A percentile compares a stretch with the other conserved stretches of the same genome.
Conservation (phyloP, 2,888 invertebrate genomes). For the Spilosoma lubricipeda region DNA sequence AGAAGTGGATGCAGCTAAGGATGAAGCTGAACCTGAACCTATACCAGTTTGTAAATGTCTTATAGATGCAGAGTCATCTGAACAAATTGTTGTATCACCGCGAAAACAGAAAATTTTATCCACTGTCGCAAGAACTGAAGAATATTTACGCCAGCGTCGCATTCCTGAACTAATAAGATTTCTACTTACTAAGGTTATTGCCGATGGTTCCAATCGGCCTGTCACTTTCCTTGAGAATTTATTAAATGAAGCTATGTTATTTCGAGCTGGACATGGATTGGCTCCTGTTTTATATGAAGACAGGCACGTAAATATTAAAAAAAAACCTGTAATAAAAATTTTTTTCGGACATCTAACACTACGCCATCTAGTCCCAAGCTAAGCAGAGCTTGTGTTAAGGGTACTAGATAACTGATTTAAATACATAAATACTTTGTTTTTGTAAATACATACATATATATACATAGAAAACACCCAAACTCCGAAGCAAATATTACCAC, state of each 20-base stretch:
- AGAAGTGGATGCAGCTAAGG: not conserved
- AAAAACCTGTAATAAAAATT: too few relatives aligned
- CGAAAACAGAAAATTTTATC: constrained; percentile 65
- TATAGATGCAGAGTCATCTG: constrained; percentile 51
- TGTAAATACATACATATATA: too few relatives aligned
- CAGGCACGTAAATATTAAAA: constrained; percentile 57
- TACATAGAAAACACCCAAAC: too few relatives aligned
- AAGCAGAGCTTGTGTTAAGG: too few relatives aligned
- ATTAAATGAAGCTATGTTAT: constrained; percentile 76
- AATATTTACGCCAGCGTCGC: constrained; percentile 72
- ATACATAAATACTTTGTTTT: too few relatives aligned
- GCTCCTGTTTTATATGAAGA: constrained; percentile 75
- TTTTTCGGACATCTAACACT: too few relatives aligned
- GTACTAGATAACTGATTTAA: too few relatives aligned
- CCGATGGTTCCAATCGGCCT: constrained; percentile 62
- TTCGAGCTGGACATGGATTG: constrained; percentile 71
- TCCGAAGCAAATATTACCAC: too few relatives aligned
- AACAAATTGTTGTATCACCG: constrained; percentile 55
- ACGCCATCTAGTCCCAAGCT: too few relatives aligned
- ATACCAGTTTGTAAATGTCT: constrained; percentile 67
- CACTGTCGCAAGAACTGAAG: constrained; percentile 69
- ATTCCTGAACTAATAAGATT: constrained; percentile 76
- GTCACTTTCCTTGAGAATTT: constrained; percentile 64
- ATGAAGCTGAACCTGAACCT: constrained; percentile 32
- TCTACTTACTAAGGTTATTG: constrained; percentile 71